These are phyloP conservation scores for Melipona bicolor DNA, from an alignment of 2,888 invertebrate species.

Conservation along the genomic window DNA sequence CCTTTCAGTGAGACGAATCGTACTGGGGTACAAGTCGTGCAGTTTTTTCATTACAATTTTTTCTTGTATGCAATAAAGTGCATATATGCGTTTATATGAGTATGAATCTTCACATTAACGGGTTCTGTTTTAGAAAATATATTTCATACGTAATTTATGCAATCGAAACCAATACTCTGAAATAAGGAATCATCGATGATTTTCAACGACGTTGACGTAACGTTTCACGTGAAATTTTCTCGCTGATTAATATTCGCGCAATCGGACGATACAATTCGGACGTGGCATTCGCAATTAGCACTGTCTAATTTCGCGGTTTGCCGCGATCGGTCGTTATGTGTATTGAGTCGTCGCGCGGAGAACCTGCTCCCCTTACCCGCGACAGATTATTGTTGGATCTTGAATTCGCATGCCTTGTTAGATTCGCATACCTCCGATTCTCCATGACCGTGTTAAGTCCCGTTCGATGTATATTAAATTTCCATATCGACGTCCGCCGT, in stretches of 20 bases:
- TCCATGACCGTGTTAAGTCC: constrained; percentile 20
- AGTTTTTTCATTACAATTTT: background rate
- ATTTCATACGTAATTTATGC: background rate
- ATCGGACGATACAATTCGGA: constrained; percentile 33
- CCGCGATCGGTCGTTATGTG: constrained; percentile 38
- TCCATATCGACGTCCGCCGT: background rate
- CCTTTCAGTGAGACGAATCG: no score
- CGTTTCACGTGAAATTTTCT: background rate
- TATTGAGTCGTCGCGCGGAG: constrained; percentile 29
- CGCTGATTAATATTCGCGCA: constrained; percentile 25
- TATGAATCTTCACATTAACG: background rate
- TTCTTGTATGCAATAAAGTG: background rate
- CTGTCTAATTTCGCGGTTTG: constrained; percentile 51
- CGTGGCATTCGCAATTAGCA: constrained; percentile 59
- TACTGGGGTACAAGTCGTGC: no score
- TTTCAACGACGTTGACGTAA: background rate
- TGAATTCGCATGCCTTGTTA: background rate
- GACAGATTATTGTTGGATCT: constrained; percentile 36
- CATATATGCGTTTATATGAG: background rate
- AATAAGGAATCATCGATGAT: background rate
- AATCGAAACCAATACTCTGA: background rate
- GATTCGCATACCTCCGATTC: constrained; percentile 23
- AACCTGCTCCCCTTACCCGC: constrained; percentile 6
- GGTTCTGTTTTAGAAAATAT: background rate
- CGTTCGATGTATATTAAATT: constrained; percentile 22